These are phyloP conservation scores for Chelonia mydas DNA, from an alignment of 2,797 vertebrate species.

Conservation along the genomic window DNA sequence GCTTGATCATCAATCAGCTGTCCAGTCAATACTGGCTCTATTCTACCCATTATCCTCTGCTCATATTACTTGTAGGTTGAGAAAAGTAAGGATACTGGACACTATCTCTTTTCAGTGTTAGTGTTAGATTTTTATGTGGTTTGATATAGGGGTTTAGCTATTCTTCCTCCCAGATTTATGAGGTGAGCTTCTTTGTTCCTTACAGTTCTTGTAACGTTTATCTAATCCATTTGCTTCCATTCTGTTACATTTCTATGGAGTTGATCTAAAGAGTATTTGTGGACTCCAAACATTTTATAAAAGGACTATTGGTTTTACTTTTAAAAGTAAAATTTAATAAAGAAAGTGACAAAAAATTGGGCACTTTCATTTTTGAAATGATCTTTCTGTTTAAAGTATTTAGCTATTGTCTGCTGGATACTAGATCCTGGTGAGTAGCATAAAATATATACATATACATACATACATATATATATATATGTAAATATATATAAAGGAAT, in stretches of 20 bases:
- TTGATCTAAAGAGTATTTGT: rapidly evolving
- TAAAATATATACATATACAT: no score
- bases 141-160: background rate
- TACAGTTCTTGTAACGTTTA: background rate
- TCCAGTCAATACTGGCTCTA: background rate
- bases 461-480: no score
- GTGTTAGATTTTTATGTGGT: background rate
- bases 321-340: background rate
- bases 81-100: background rate
- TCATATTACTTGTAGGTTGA: background rate
- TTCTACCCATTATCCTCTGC: background rate
- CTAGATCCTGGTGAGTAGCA: rapidly evolving
- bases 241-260: background rate
- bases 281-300: background rate
- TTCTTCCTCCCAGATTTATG: background rate
- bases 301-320: background rate
- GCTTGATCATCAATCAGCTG: background rate
- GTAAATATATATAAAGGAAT: background rate
- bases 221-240: background rate
- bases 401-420: background rate
- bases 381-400: background rate
- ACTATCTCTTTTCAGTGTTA: background rate
- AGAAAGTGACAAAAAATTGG: background rate
- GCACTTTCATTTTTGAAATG: background rate
- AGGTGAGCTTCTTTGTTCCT: background rate